phyloP scores from a whole-genome alignment of 64 coral and sea anemone species.

The Actinia equina region DNA sequence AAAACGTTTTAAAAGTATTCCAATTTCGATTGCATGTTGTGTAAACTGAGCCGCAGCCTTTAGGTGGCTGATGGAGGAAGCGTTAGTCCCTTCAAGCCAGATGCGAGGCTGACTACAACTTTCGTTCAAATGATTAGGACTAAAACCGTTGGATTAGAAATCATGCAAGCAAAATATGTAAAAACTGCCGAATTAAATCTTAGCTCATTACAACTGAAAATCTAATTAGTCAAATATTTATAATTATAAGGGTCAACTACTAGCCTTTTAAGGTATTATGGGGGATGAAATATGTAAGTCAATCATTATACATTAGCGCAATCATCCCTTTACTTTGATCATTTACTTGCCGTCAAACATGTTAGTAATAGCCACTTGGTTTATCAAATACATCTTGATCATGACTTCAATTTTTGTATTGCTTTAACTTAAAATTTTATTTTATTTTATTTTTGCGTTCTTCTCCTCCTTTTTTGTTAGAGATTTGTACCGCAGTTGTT shows the following conservation, averaged over 20 bases:
- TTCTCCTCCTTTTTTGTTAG: too few relatives aligned
- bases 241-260: background rate
- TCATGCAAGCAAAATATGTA: background rate
- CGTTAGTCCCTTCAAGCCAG: background rate
- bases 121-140: background rate
- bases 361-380: too few relatives aligned
- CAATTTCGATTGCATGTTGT: background rate
- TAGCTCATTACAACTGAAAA: background rate
- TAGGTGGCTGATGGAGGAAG: background rate
- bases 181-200: background rate
- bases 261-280: background rate
- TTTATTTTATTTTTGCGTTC: too few relatives aligned
- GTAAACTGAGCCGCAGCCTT: background rate
- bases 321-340: too few relatives aligned
- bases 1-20: background rate
- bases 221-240: background rate
- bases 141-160: background rate
- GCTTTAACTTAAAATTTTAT: too few relatives aligned
- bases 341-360: too few relatives aligned
- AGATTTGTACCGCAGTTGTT: too few relatives aligned
- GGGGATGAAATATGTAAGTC: too few relatives aligned
- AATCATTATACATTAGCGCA: too few relatives aligned
- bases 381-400: too few relatives aligned
- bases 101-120: background rate
- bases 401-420: too few relatives aligned